A percentile compares a stretch with the other conserved stretches of the same genome.
Evolutionary conservation across 2,888 invertebrate genomes (phyloP).

Genomic region (Tipula vernalis): DNA sequence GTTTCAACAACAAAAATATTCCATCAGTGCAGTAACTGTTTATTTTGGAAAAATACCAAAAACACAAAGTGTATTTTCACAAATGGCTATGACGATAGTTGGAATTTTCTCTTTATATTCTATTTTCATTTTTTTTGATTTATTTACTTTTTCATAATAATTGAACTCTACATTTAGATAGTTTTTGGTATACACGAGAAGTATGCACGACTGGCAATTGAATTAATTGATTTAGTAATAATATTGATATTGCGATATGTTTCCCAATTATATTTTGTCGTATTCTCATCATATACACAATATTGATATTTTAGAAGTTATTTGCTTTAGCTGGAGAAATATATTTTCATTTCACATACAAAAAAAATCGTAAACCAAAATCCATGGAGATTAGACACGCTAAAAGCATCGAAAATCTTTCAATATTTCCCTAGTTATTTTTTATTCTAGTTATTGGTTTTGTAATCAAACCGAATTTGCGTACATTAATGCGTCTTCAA

Average conservation of each 20-base stretch:
- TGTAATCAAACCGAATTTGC: too few relatives aligned
- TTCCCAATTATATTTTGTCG: background rate
- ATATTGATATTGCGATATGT: background rate
- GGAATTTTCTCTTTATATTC: background rate
- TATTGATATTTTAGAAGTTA: too few relatives aligned
- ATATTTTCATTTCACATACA: too few relatives aligned
- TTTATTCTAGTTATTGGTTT: too few relatives aligned
- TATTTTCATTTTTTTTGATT: background rate
- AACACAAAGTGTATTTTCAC: background rate
- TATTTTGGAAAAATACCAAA: background rate
- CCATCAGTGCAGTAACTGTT: background rate
- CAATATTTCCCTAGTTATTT: too few relatives aligned
- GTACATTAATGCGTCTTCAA: too few relatives aligned
- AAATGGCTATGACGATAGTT: background rate
- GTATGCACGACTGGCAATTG: background rate
- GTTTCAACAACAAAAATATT: background rate
- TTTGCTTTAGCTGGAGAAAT: too few relatives aligned
- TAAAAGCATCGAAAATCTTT: too few relatives aligned
- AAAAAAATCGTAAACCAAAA: too few relatives aligned
- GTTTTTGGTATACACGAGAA: background rate
- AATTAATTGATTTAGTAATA: background rate
- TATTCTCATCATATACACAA: background rate
- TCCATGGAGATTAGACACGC: too few relatives aligned
- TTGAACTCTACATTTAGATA: background rate
- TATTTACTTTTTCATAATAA: background rate